Conservation (phyloP, 2,113 vertebrate genomes). For the Anas platyrhynchos region DNA sequence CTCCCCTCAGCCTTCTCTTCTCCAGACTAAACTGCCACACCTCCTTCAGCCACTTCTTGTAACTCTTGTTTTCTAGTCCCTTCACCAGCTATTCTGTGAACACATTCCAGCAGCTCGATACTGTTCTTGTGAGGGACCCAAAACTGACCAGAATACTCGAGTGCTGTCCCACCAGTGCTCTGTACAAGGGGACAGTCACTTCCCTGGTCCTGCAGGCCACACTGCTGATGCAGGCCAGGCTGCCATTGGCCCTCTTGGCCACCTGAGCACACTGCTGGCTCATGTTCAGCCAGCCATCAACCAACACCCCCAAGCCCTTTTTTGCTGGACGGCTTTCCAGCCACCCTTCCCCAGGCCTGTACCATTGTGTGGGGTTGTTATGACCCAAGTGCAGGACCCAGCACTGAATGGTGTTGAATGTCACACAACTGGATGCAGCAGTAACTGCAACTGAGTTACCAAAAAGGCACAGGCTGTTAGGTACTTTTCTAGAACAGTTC, state of each 20-base stretch:
- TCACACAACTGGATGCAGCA: background rate
- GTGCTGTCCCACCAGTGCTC: too few relatives aligned
- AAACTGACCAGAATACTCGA: too few relatives aligned
- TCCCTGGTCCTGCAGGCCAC: background rate
- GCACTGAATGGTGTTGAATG: background rate
- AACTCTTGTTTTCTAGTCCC: background rate
- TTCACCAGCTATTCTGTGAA: background rate
- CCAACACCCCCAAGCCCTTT: background rate
- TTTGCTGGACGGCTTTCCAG: background rate
- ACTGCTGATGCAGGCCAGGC: background rate
- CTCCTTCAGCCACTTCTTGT: background rate
- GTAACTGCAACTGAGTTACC: background rate
- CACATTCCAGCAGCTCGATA: too few relatives aligned
- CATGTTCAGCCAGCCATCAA: background rate
- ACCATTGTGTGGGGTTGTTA: background rate
- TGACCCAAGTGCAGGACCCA: background rate
- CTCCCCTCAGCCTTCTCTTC: background rate
- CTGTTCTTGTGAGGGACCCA: too few relatives aligned
- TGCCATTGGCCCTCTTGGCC: background rate
- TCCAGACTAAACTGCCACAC: background rate
- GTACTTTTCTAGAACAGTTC: background rate
- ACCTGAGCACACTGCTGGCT: background rate
- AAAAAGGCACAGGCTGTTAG: background rate
- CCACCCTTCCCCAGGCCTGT: background rate
- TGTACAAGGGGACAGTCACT: too few relatives aligned